Evolutionary conservation across 2,797 vertebrate species (phyloP).

Genomic region (Megaceryle alcyon): DNA sequence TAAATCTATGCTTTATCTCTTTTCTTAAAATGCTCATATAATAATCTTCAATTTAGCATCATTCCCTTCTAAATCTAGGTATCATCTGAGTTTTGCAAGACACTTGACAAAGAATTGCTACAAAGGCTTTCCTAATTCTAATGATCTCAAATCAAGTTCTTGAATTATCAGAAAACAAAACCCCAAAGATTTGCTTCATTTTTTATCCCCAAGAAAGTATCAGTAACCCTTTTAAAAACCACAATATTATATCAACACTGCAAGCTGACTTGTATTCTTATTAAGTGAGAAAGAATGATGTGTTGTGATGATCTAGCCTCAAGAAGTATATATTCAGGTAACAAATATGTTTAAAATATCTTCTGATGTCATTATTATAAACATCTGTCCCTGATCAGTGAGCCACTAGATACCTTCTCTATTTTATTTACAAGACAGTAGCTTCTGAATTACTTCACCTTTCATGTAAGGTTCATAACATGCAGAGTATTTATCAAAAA

Average conservation of each 20-base stretch:
- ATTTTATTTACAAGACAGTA: not conserved
- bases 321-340: conserved; percentile 39
- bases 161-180: not conserved
- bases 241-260: not conserved
- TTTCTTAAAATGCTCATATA: not conserved
- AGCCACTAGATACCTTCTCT: not conserved
- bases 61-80: not conserved
- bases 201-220: not conserved
- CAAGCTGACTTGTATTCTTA: not conserved
- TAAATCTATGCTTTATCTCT: not conserved
- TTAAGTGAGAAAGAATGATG: not conserved
- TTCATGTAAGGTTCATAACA: not conserved
- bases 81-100: not conserved
- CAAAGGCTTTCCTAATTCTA: not conserved
- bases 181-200: not conserved
- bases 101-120: not conserved
- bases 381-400: not conserved
- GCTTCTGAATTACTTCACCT: not conserved
- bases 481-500: not conserved
- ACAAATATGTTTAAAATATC: conserved; percentile 56
- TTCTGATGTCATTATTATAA: not conserved
- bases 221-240: not conserved
- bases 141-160: not conserved
- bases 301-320: not conserved
- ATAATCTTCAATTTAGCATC: not conserved